Percentiles rank a stretch among this genome's conserved stretches.
These are phyloP conservation scores for Entelurus aequoreus DNA, from an alignment of 2,113 vertebrate genomes.

Conservation along the genomic window DNA sequence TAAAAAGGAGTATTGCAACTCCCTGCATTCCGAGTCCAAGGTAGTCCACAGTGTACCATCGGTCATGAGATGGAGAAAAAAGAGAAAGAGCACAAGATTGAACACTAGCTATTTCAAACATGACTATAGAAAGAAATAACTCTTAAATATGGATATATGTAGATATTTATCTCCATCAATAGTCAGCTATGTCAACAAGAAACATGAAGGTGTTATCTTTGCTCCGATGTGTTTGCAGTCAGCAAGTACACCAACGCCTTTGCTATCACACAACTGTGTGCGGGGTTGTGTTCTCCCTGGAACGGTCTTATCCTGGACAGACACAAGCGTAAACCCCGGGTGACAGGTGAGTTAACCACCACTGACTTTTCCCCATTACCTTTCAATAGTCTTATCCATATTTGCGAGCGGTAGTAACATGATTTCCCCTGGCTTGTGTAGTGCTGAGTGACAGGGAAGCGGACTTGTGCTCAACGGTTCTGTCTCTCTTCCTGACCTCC, in stretches of 20 bases:
- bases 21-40: too few relatives aligned
- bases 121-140: too few relatives aligned
- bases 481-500: constrained; percentile 80
- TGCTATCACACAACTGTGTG: constrained; percentile 86
- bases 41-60: too few relatives aligned
- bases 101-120: too few relatives aligned
- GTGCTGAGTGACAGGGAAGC: constrained; percentile 56
- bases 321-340: constrained; percentile 68
- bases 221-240: constrained; percentile 63
- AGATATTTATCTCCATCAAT: too few relatives aligned
- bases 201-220: background rate
- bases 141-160: too few relatives aligned
- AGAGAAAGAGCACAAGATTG: too few relatives aligned
- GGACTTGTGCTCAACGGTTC: constrained; percentile 69
- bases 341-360: constrained; percentile 42
- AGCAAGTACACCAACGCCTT: constrained; percentile 87
- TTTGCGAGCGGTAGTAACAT: too few relatives aligned
- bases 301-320: constrained; percentile 88
- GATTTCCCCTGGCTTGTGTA: constrained; percentile 11
- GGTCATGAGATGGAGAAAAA: too few relatives aligned
- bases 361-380: too few relatives aligned
- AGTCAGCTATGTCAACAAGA: background rate
- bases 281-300: constrained; percentile 87
- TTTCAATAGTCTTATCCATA: too few relatives aligned
- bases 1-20: too few relatives aligned